Conservation (phyloP, 2,888 invertebrate species). For the Acrobeloides nanus region DNA sequence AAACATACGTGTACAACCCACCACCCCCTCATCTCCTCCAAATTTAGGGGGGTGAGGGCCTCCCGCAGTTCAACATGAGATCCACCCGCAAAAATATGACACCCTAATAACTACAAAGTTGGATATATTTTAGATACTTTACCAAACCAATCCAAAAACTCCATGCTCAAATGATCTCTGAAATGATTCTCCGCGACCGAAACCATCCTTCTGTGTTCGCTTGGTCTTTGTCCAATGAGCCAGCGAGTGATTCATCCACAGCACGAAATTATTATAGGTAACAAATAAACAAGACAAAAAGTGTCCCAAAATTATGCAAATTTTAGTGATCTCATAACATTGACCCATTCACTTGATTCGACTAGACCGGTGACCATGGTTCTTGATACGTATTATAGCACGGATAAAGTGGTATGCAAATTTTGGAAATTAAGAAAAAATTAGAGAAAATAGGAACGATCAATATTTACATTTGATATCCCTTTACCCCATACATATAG, state of each 20-base stretch:
- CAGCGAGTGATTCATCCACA: conserved; percentile 64
- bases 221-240: conserved; percentile 96
- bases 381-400: conserved; percentile 60
- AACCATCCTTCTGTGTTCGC: conserved; percentile 88
- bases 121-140: conserved; percentile 63
- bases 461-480: too few species aligned
- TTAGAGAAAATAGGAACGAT: conserved; percentile 34
- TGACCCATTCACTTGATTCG: conserved; percentile 69
- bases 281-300: conserved; percentile 31
- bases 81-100: too few species aligned
- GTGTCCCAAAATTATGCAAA: not conserved
- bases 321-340: conserved; percentile 14
- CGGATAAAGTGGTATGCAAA: conserved; percentile 78
- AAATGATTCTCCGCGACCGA: conserved; percentile 80
- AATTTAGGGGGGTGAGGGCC: too few species aligned
- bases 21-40: too few species aligned
- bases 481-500: too few species aligned
- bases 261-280: conserved; percentile 77
- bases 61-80: too few species aligned
- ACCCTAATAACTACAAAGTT: too few species aligned
- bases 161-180: conserved; percentile 76
- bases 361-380: conserved; percentile 71
- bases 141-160: conserved; percentile 63
- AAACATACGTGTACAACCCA: too few species aligned
- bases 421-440: conserved; percentile 67